These are phyloP conservation scores for Camptogramma bilineatum DNA, from an alignment of 2,888 invertebrate species.

Conservation along the genomic window DNA sequence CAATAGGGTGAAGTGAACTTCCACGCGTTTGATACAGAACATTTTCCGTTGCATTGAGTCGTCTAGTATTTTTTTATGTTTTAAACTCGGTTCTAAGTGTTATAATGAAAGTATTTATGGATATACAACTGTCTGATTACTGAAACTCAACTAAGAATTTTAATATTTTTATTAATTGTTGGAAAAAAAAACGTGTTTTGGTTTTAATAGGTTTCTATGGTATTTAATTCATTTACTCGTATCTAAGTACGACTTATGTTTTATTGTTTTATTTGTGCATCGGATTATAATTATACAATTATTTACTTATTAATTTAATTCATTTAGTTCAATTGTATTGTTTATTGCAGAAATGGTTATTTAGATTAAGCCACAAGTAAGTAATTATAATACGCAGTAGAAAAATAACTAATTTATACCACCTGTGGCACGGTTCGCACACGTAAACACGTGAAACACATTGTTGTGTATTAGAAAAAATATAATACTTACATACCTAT, in stretches of 20 bases:
- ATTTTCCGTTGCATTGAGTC: constrained; percentile 58
- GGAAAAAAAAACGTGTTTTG: no score
- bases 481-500: no score
- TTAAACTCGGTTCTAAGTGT: neutral
- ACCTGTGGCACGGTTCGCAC: neutral
- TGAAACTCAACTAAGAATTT: no score
- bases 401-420: neutral
- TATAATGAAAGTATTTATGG: neutral
- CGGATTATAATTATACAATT: neutral
- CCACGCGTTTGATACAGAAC: constrained; percentile 44
- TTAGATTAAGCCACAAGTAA: neutral
- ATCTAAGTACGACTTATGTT: no score
- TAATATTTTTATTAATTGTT: no score
- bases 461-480: neutral
- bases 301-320: neutral
- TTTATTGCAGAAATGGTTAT: neutral
- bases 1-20: constrained; percentile 45
- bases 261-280: no score
- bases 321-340: neutral
- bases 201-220: no score
- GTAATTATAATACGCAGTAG: neutral
- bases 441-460: neutral
- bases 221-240: no score
- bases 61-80: constrained; percentile 4
- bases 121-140: neutral